Conservation (phyloP, 2,797 vertebrate genomes). For the Anabacerthia variegaticeps region DNA sequence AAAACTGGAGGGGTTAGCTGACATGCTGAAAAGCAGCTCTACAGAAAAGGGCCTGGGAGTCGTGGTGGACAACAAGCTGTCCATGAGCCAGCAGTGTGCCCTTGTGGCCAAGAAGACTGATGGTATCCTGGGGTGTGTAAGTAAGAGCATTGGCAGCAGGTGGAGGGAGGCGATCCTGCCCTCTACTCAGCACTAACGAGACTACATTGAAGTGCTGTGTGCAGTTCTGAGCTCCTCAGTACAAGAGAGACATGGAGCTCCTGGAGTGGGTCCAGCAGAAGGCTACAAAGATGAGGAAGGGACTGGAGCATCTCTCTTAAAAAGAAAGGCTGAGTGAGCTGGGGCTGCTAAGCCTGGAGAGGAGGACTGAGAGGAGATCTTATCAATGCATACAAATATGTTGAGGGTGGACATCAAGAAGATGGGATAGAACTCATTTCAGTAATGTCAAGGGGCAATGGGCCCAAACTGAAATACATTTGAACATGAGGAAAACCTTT, state of each 20-base stretch:
- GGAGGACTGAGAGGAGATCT: background rate
- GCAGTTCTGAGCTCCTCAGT: background rate
- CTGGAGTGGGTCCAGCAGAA: background rate
- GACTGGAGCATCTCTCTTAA: background rate
- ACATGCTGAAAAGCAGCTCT: background rate
- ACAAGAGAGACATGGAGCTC: background rate
- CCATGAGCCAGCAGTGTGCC: background rate
- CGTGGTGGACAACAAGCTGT: background rate
- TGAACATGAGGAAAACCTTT: background rate
- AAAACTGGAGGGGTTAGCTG: background rate
- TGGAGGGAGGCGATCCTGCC: background rate
- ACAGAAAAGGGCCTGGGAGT: background rate
- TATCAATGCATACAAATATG: background rate
- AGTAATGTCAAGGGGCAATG: background rate
- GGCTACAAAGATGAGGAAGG: background rate
- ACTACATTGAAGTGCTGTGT: background rate
- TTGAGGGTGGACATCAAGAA: background rate
- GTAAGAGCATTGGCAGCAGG: background rate
- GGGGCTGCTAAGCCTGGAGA: background rate
- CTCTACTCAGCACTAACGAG: background rate
- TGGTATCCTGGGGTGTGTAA: background rate
- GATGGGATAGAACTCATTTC: background rate
- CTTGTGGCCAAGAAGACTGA: rapidly evolving
- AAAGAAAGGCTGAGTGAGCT: background rate
- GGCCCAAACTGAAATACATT: background rate